Evolutionary conservation across 1,140 invertebrate species (phyloP).

Genomic region (Himalopsyche phryganea): DNA sequence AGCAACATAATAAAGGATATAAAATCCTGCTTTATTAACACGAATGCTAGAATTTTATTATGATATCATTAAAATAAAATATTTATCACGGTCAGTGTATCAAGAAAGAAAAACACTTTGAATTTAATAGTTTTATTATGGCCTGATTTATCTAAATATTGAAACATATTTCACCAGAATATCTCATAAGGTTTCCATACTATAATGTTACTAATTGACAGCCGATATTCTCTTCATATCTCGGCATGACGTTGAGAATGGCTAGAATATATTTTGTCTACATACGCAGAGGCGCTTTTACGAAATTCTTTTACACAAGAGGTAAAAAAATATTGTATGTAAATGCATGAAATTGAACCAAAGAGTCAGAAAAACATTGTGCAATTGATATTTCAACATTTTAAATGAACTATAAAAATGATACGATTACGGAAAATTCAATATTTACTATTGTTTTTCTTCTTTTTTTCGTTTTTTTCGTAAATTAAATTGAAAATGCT

Average conservation of each 20-base stretch:
- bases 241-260: slow-evolving; percentile 1
- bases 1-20: background rate
- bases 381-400: too few relatives aligned
- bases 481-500: too few relatives aligned
- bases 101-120: background rate
- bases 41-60: slow-evolving; percentile 5
- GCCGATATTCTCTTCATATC: slow-evolving; percentile 23
- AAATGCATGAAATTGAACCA: too few relatives aligned
- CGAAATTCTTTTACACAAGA: too few relatives aligned
- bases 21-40: background rate
- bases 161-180: slow-evolving; percentile 18
- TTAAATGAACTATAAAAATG: too few relatives aligned
- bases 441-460: too few relatives aligned
- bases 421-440: too few relatives aligned
- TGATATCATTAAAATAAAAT: slow-evolving; percentile 15
- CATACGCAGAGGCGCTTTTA: too few relatives aligned
- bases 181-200: slow-evolving; percentile 1
- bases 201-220: slow-evolving; percentile 21
- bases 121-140: background rate
- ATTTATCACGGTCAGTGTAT: background rate
- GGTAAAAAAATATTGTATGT: too few relatives aligned
- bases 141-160: slow-evolving; percentile 16
- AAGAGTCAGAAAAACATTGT: too few relatives aligned
- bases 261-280: background rate
- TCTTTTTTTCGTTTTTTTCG: too few relatives aligned